These are phyloP conservation scores for Minunthozetes semirufus DNA, from an alignment of 2,888 invertebrate genomes.

Conservation along the genomic window DNA sequence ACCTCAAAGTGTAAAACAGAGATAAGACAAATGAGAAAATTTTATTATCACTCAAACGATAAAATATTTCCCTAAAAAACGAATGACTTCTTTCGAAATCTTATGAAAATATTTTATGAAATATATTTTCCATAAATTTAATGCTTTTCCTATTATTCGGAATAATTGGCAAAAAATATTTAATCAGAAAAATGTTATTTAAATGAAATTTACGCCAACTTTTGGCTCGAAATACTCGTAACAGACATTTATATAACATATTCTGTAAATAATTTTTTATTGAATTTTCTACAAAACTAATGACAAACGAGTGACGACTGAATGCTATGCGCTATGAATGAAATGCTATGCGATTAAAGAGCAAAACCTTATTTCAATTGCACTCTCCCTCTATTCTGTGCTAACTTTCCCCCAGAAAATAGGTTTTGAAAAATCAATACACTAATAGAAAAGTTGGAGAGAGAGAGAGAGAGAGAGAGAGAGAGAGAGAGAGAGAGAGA, in stretches of 20 bases:
- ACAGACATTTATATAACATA: neutral
- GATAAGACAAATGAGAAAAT: neutral
- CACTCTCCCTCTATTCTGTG: neutral
- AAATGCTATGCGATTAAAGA: conserved; percentile 6
- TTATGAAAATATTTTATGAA: neutral
- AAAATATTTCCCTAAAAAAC: neutral
- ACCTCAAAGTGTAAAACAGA: neutral
- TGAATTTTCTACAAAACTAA: too few relatives aligned
- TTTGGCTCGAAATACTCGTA: neutral
- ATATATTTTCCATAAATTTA: too few relatives aligned
- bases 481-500: conserved; percentile 22
- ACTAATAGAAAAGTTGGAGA: conserved; percentile 14
- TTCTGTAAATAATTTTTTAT: neutral
- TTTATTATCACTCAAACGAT: neutral
- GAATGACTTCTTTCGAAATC: neutral
- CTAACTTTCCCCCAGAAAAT: neutral
- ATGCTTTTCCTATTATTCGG: too few relatives aligned
- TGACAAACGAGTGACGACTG: too few relatives aligned
- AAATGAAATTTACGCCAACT: too few relatives aligned
- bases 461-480: conserved; percentile 34
- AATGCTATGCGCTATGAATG: neutral
- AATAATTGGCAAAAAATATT: too few relatives aligned
- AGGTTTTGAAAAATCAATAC: conserved; percentile 23
- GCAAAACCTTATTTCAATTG: conserved; percentile 1
- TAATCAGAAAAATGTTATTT: too few relatives aligned